Percentiles rank a stretch among this genome's conserved stretches.
phyloP scores from a whole-genome alignment of 2,113 vertebrate species.

The Rhinolophus sinicus region DNA sequence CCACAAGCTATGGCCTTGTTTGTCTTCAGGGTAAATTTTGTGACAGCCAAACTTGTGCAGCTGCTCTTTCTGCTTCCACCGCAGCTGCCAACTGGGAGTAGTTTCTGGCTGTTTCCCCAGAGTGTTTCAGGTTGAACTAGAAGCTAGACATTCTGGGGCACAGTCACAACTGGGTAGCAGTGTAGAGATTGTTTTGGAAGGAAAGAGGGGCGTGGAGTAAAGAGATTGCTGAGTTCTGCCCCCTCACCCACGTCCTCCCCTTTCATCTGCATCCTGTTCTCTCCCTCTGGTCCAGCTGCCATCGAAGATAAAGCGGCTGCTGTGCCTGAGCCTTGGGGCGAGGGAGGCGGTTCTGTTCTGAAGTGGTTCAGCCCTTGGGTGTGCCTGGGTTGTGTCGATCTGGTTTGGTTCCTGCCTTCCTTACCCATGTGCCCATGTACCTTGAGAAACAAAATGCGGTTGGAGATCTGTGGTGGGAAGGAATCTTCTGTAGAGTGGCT shows the following conservation, averaged over 20 bases:
- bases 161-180: background rate
- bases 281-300: conserved; percentile 13
- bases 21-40: background rate
- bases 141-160: conserved; percentile 62
- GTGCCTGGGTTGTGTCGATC: conserved; percentile 49
- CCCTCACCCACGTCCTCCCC: conserved; percentile 28
- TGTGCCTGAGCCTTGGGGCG: background rate
- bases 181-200: conserved; percentile 50
- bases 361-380: conserved; percentile 57
- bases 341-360: background rate
- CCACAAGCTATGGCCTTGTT: background rate
- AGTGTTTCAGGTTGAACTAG: conserved; percentile 75
- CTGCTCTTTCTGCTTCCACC: background rate
- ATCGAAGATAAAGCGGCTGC: conserved; percentile 37
- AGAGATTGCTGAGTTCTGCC: conserved; percentile 6
- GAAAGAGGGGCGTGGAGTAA: background rate
- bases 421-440: conserved; percentile 47
- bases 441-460: conserved; percentile 32
- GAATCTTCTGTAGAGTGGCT: background rate
- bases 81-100: conserved; percentile 56
- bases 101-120: conserved; percentile 60
- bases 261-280: background rate
- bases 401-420: conserved; percentile 25
- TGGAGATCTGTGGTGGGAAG: conserved; percentile 52
- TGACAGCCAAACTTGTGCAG: background rate